These are phyloP conservation scores for Drosophila bunnanda DNA, from an alignment of 2,888 invertebrate species.

Conservation along the genomic window DNA sequence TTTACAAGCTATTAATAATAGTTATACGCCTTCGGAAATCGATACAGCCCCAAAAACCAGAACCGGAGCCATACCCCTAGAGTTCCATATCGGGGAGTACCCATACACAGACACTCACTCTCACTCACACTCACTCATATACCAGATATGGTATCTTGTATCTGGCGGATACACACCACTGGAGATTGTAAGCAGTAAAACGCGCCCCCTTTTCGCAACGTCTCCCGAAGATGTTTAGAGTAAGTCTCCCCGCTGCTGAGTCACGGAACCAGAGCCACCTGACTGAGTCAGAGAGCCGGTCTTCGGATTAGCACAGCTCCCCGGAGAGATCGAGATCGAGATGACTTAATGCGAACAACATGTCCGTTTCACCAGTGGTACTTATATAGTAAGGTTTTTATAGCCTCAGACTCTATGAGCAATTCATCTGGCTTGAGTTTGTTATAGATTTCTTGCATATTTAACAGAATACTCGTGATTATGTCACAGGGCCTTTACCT, in stretches of 20 bases:
- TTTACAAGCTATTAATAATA: conserved; percentile 48
- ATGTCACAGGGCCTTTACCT: conserved; percentile 7
- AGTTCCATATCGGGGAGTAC: conserved; percentile 57
- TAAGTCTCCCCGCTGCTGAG: conserved; percentile 52
- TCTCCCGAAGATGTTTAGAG: conserved; percentile 8
- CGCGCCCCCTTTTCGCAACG: conserved; percentile 39
- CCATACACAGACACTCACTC: conserved; percentile 18
- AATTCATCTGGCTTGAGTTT: not conserved
- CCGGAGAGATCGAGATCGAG: conserved; percentile 21
- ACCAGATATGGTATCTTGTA: conserved; percentile 5
- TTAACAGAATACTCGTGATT: conserved; percentile 4
- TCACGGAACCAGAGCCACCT: conserved; percentile 56
- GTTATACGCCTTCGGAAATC: conserved; percentile 70
- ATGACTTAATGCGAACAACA: conserved; percentile 69
- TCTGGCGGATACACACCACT: conserved; percentile 37
- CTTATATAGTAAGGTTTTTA: not conserved
- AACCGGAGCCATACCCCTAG: conserved; percentile 62
- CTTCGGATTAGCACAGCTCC: conserved; percentile 52
- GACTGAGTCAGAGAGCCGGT: conserved; percentile 69
- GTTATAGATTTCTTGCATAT: not conserved
- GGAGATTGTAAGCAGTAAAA: conserved; percentile 59
- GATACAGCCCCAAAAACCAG: conserved; percentile 69
- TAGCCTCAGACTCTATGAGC: not conserved
- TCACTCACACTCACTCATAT: no score
- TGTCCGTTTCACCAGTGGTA: conserved; percentile 50